A percentile compares a stretch with the other conserved stretches of the same genome.
Conservation (phyloP, 2,113 vertebrate genomes). For the Poeciliopsis prolifica region DNA sequence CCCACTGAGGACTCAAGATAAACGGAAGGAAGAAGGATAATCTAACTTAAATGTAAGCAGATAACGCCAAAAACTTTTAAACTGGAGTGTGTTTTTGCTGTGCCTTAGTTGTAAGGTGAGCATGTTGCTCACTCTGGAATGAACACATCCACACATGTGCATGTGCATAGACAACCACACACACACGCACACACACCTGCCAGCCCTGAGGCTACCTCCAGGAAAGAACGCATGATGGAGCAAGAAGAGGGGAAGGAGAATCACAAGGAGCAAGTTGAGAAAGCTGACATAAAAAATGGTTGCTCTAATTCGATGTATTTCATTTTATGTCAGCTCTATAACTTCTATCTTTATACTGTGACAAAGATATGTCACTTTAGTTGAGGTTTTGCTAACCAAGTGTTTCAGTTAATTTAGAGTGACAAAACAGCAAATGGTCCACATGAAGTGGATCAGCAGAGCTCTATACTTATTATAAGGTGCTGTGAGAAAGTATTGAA, state of each 20-base stretch:
- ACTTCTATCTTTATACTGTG: background rate
- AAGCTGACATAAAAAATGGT: slow-evolving; percentile 22
- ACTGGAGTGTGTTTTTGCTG: slow-evolving; percentile 7
- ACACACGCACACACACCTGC: slow-evolving; percentile 39
- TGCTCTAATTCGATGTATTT: background rate
- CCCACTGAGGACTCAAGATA: slow-evolving; percentile 8
- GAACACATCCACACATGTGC: slow-evolving; percentile 12
- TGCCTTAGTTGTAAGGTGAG: slow-evolving; percentile 25
- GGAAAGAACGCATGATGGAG: slow-evolving; percentile 62
- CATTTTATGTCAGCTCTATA: background rate
- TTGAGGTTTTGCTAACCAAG: background rate
- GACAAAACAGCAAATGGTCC: background rate
- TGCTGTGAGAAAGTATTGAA: background rate
- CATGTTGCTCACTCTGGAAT: slow-evolving; percentile 22
- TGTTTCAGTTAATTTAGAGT: background rate
- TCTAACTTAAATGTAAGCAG: slow-evolving; percentile 4
- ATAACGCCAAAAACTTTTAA: slow-evolving; percentile 11
- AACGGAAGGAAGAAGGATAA: slow-evolving; percentile 2
- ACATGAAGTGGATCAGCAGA: too few relatives aligned
- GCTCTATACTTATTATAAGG: too few relatives aligned
- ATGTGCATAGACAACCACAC: background rate
- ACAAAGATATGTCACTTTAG: background rate
- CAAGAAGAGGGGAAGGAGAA: slow-evolving; percentile 34
- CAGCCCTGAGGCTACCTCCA: slow-evolving; percentile 65
- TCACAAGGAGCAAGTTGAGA: slow-evolving; percentile 11